Percentiles rank a stretch among this genome's conserved stretches.
phyloP scores from a whole-genome alignment of 2,113 vertebrate genomes.

The Pterophyllum scalare region DNA sequence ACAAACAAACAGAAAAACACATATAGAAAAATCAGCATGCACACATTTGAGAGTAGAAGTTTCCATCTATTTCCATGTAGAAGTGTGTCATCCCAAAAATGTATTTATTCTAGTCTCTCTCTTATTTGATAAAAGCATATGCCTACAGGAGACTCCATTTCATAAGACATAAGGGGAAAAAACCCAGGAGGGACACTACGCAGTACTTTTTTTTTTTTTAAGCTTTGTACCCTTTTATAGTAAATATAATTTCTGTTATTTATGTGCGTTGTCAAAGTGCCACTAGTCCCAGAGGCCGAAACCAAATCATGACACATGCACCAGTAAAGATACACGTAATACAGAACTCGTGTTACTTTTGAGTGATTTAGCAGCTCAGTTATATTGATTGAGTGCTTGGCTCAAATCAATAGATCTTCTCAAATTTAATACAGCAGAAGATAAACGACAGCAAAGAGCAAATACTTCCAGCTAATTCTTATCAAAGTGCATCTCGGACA shows the following conservation, averaged over 20 bases:
- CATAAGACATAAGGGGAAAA: neutral
- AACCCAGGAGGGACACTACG: slow-evolving; percentile 13
- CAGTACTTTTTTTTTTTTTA: slow-evolving; percentile 20
- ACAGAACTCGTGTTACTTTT: slow-evolving; percentile 53
- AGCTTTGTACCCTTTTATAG: neutral
- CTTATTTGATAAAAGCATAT: slow-evolving; percentile 35
- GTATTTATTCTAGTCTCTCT: slow-evolving; percentile 42
- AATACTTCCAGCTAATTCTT: slow-evolving; percentile 1
- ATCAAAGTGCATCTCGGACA: slow-evolving; percentile 12
- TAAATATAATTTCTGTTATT: neutral
- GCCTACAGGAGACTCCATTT: slow-evolving; percentile 32
- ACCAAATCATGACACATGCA: slow-evolving; percentile 24
- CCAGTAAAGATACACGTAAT: slow-evolving; percentile 15
- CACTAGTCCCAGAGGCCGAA: slow-evolving; percentile 28
- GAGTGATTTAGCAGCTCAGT: slow-evolving; percentile 50
- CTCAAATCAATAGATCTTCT: slow-evolving; percentile 60
- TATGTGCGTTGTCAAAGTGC: neutral
- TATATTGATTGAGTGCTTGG: slow-evolving; percentile 58
- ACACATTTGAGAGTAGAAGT: slow-evolving; percentile 42
- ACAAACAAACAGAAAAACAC: slow-evolving; percentile 40
- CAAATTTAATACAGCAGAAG: slow-evolving; percentile 48
- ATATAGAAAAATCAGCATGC: slow-evolving; percentile 32
- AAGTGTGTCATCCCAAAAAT: slow-evolving; percentile 16
- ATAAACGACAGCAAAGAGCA: slow-evolving; percentile 6
- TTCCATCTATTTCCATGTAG: slow-evolving; percentile 8